Evolutionary conservation across 2,113 vertebrate genomes (phyloP), one percentile per base, ranked within the genome.

Genomic region (Atlantisia rogersi): DNA sequence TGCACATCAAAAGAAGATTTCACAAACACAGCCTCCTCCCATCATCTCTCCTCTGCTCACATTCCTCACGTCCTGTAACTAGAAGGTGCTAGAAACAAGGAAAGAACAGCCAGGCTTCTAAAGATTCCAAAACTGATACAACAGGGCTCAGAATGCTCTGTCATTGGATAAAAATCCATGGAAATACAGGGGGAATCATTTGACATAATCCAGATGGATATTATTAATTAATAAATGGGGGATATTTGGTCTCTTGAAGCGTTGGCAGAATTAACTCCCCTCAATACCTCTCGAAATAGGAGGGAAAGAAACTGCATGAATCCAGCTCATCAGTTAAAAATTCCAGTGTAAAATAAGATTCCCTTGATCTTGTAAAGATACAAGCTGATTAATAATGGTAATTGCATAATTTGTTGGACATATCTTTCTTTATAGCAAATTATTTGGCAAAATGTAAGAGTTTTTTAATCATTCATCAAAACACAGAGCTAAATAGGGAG

Each of bases 151-250:
- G 58, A 89, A 86, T 37, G 53, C 48, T 84, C 91, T 95, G 85
- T 37, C 74, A 92, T 87, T 69, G 31, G 75, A 74, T 82, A 65
- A 88, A 92, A 94, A 69, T 53, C 73, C 74, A 84, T 52, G 46
- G 52, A 84, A 67, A 80, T 71, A 53, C 46, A 84, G 39, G 24
- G 35, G 56, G 83, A 71, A 92, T 59, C 29, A 28, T 80, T 48
- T 64, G 63, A 93, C 58, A 68, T 9, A 71, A 88, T 81, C 93
- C 94, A 95, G 90, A 94, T 95, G 78, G 90, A 90, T 85, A 92
- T 91, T 91, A 91, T 96, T 95, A 94, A 96, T 95, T 95, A 91
- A 95, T 59, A 93, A 97, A 82, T 40, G 79, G 73, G 89, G 86
- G 87, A 91, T 87, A 92, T 75, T 86, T 81, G 35, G 84, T 95